Conservation (phyloP, 2,797 vertebrate genomes). For the Scolopax rusticola region DNA sequence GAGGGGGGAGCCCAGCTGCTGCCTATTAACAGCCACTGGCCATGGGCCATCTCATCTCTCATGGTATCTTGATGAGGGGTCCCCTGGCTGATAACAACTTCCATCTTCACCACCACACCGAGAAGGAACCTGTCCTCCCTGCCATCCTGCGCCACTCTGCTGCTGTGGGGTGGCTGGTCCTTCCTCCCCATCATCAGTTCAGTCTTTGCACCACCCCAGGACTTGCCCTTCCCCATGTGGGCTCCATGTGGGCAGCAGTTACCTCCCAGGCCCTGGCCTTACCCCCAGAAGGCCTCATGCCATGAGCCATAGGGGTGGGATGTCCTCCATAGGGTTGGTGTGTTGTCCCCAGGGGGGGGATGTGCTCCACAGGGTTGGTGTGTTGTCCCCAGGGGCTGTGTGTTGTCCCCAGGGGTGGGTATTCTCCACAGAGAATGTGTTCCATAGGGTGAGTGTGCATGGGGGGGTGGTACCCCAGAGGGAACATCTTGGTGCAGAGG, state of each 20-base stretch:
- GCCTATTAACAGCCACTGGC: not conserved
- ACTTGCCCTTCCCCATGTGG: rapidly evolving
- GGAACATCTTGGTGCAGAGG: not conserved
- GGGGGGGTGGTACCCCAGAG: not conserved
- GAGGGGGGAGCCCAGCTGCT: not conserved
- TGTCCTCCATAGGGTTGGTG: not conserved
- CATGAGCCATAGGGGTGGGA: no score
- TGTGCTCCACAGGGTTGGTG: not conserved
- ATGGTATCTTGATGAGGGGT: rapidly evolving
- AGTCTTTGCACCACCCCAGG: not conserved
- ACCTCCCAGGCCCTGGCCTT: not conserved
- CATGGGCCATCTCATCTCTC: not conserved
- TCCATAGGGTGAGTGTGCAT: not conserved
- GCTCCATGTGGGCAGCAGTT: not conserved
- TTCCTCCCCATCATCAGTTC: not conserved
- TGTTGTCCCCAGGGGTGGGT: not conserved
- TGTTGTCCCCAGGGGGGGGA: not conserved
- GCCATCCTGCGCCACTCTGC: rapidly evolving
- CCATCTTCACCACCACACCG: rapidly evolving
- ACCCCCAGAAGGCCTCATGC: no score
- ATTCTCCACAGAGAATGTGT: no score
- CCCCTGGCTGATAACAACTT: not conserved
- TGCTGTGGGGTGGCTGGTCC: rapidly evolving
- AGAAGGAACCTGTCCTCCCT: not conserved
- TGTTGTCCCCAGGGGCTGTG: no score